Conservation (phyloP, 2,797 vertebrate genomes). For the Eulemur rubriventer region DNA sequence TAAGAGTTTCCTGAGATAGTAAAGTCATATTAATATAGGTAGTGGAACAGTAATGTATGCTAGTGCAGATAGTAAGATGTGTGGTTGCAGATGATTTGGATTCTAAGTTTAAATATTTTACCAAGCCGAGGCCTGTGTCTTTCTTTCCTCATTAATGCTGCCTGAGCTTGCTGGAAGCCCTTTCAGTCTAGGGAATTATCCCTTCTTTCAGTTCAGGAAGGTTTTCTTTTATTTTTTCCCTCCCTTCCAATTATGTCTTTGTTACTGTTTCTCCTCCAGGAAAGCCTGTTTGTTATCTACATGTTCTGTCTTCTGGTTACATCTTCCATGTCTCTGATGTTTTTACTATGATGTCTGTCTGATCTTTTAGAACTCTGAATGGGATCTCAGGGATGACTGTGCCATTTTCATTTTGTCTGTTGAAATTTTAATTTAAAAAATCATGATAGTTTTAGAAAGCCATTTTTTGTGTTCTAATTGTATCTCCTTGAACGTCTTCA, state of each 20-base stretch:
- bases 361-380: neutral
- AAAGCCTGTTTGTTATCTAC: neutral
- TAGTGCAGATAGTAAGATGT: neutral
- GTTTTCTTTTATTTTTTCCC: neutral
- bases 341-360: neutral
- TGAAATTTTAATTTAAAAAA: conserved; percentile 45
- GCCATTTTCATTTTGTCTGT: neutral
- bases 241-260: neutral
- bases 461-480: neutral
- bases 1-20: conserved; percentile 27
- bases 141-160: neutral
- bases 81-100: neutral
- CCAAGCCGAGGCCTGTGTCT: neutral
- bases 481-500: neutral
- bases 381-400: neutral
- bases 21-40: neutral
- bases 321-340: neutral
- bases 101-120: conserved; percentile 8
- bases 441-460: neutral
- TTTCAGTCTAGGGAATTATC: neutral
- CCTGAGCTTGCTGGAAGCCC: neutral
- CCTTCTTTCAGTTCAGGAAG: neutral
- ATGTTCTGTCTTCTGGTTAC: neutral
- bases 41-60: neutral
- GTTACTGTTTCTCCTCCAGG: neutral